Evolutionary conservation across 2,888 invertebrate species (phyloP).

Genomic region (Hanleya hanleyi): DNA sequence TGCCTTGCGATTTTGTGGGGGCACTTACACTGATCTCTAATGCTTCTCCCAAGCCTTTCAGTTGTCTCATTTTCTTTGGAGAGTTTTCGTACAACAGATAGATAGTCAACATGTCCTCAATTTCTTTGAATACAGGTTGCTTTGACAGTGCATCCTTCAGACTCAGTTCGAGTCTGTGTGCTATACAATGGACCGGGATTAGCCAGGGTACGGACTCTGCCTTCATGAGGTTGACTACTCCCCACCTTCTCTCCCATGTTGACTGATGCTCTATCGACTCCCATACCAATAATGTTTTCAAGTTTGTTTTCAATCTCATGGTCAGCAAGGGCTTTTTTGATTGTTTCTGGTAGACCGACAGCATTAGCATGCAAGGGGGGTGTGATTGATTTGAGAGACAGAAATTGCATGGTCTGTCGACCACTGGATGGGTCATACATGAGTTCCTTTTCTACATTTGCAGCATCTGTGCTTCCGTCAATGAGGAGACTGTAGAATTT

Average conservation of each 20-base stretch:
- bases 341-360: background rate
- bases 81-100: background rate
- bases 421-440: conserved; percentile 1
- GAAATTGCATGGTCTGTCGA: background rate
- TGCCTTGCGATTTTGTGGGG: background rate
- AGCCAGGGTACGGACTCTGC: background rate
- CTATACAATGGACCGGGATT: background rate
- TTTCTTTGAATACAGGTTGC: background rate
- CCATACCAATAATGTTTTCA: background rate
- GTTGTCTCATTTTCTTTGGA: background rate
- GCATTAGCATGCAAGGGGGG: background rate
- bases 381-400: background rate
- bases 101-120: background rate
- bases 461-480: background rate
- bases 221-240: background rate
- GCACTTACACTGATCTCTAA: background rate
- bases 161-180: background rate
- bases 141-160: background rate
- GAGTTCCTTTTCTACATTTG: background rate
- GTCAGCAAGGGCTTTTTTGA: background rate
- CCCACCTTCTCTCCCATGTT: background rate
- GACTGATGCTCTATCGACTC: background rate
- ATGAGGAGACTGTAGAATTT: background rate
- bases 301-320: background rate
- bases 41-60: background rate